Percentiles rank a stretch among this genome's conserved stretches.
phyloP scores from a whole-genome alignment of 2,888 invertebrate genomes.

The Hydraecia micacea region DNA sequence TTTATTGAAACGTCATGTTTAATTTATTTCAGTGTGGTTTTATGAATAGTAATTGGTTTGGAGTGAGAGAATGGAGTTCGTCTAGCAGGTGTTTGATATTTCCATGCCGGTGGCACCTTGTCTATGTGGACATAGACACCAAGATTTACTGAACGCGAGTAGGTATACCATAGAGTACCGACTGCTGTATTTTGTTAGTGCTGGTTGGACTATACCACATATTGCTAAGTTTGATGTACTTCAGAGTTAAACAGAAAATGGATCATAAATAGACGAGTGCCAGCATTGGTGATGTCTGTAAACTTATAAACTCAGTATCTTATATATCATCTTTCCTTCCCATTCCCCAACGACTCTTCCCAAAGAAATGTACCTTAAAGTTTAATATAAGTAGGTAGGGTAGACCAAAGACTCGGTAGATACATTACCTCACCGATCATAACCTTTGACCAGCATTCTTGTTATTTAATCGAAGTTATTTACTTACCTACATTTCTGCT shows the following conservation, averaged over 20 bases:
- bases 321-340: neutral
- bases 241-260: neutral
- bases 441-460: constrained; percentile 27
- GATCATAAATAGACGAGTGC: neutral
- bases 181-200: neutral
- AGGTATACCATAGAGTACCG: neutral
- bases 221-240: neutral
- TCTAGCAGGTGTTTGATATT: constrained; percentile 43
- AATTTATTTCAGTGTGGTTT: constrained; percentile 64
- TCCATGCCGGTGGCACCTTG: constrained; percentile 28
- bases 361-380: neutral
- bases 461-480: constrained; percentile 32
- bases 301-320: neutral
- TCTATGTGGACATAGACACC: constrained; percentile 25
- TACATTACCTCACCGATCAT: constrained; percentile 7
- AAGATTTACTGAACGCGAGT: constrained; percentile 8
- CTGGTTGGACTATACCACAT: neutral
- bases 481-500: constrained; percentile 13
- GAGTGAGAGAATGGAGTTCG: constrained; percentile 45
- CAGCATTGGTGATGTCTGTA: neutral
- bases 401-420: too few relatives aligned
- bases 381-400: neutral
- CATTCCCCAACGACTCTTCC: neutral
- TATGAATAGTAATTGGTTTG: constrained; percentile 61
- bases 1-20: constrained; percentile 69